Evolutionary conservation across 1,140 invertebrate species (phyloP).

Genomic region (Ceratina japonica): DNA sequence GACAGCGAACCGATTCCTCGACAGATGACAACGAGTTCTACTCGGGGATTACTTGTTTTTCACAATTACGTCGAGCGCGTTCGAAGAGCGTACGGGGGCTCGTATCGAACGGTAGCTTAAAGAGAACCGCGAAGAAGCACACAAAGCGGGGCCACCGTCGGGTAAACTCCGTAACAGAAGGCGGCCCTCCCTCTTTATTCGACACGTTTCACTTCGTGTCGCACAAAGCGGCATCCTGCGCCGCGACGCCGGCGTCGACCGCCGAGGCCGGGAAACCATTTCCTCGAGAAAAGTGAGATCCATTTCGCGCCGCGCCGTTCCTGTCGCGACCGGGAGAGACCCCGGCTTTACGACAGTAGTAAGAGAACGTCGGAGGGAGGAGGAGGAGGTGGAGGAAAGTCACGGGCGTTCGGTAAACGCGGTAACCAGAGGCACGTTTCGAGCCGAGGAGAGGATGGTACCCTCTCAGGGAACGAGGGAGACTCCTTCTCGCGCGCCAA

Average conservation of each 20-base stretch:
- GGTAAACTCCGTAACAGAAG: slow-evolving; percentile 45
- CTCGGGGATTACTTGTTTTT: too few relatives aligned
- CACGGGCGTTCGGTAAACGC: slow-evolving; percentile 47
- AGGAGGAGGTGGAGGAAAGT: slow-evolving; percentile 10
- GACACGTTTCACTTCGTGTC: slow-evolving; percentile 48
- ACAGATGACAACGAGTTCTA: too few relatives aligned
- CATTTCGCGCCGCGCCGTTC: slow-evolving; percentile 52
- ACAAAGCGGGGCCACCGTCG: too few relatives aligned
- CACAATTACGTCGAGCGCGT: too few relatives aligned
- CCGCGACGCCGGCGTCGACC: slow-evolving; percentile 35
- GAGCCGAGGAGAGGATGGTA: background rate
- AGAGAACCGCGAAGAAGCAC: too few relatives aligned
- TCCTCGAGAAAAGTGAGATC: slow-evolving; percentile 62
- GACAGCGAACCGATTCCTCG: too few relatives aligned
- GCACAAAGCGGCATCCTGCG: slow-evolving; percentile 46
- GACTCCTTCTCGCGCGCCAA: slow-evolving; percentile 12
- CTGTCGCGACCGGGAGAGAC: slow-evolving; percentile 11
- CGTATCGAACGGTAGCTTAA: too few relatives aligned
- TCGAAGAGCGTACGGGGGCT: background rate
- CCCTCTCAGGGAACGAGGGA: background rate
- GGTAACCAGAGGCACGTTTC: slow-evolving; percentile 56
- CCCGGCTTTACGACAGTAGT: too few relatives aligned
- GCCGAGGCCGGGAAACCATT: too few relatives aligned
- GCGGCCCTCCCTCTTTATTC: slow-evolving; percentile 45
- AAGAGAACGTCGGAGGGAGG: background rate